phyloP scores from a whole-genome alignment of 2,888 invertebrate species.

The Eumerus sabulonum region DNA sequence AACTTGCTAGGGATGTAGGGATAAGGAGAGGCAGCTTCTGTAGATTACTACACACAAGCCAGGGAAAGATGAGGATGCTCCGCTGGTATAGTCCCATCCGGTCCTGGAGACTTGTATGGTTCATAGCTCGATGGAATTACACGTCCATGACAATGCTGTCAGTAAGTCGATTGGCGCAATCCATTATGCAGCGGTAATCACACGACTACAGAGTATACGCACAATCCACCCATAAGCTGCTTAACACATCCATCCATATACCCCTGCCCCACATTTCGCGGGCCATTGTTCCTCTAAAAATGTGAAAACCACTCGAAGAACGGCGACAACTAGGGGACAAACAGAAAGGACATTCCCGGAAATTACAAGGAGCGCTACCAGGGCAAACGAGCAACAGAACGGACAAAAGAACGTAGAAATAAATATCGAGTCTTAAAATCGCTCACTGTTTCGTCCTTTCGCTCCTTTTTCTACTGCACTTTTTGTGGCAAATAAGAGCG shows the following conservation, averaged over 20 bases:
- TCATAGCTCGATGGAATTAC: too few species aligned
- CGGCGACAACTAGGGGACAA: neutral
- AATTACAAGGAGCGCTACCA: conserved; percentile 23
- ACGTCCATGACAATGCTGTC: conserved; percentile 5
- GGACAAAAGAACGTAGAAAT: conserved; percentile 5
- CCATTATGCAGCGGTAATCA: conserved; percentile 51
- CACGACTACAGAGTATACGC: conserved; percentile 39
- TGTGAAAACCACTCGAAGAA: too few species aligned
- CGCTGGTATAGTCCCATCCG: too few species aligned
- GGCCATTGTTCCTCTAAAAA: too few species aligned
- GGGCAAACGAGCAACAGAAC: too few species aligned
- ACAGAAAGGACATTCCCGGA: conserved; percentile 11
- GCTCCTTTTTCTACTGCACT: neutral
- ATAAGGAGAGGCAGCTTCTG: too few species aligned
- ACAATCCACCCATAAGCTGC: conserved; percentile 57
- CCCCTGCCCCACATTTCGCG: neutral
- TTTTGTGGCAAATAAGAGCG: neutral
- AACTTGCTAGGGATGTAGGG: too few species aligned
- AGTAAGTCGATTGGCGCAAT: conserved; percentile 23
- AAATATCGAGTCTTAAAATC: neutral
- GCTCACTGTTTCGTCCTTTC: too few species aligned
- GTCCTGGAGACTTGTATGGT: too few species aligned
- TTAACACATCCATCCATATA: conserved; percentile 45
- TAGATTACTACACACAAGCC: too few species aligned
- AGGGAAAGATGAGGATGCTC: too few species aligned